Evolutionary conservation across 2,113 vertebrate species (phyloP).

Genomic region (Anarhynchus alexandrinus): DNA sequence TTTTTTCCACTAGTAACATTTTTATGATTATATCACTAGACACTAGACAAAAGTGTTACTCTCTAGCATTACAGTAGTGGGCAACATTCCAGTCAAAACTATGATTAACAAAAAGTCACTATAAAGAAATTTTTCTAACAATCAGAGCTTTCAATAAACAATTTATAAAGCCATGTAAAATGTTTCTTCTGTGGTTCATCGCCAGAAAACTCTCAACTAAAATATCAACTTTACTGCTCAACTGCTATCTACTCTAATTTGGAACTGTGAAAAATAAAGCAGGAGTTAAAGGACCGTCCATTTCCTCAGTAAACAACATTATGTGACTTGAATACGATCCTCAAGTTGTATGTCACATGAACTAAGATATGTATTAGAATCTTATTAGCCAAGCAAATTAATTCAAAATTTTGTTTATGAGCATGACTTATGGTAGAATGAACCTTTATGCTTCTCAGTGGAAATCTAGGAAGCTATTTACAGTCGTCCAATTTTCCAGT

Average conservation of each 20-base stretch:
- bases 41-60: neutral
- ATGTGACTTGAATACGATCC: neutral
- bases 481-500: constrained; percentile 5
- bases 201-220: neutral
- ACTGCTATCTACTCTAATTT: neutral
- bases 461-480: neutral
- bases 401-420: neutral
- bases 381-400: neutral
- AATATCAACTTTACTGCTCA: neutral
- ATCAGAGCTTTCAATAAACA: neutral
- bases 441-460: neutral
- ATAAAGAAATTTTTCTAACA: neutral
- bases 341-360: neutral
- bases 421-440: neutral
- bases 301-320: neutral
- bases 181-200: neutral
- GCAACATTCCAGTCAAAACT: constrained; percentile 33
- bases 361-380: neutral
- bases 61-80: neutral
- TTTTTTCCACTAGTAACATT: neutral
- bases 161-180: neutral
- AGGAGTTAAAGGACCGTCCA: neutral
- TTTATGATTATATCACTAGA: neutral
- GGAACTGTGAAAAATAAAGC: neutral
- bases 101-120: neutral